These are phyloP conservation scores for Pyxicephalus adspersus DNA, from an alignment of 2,113 vertebrate species.

Conservation along the genomic window DNA sequence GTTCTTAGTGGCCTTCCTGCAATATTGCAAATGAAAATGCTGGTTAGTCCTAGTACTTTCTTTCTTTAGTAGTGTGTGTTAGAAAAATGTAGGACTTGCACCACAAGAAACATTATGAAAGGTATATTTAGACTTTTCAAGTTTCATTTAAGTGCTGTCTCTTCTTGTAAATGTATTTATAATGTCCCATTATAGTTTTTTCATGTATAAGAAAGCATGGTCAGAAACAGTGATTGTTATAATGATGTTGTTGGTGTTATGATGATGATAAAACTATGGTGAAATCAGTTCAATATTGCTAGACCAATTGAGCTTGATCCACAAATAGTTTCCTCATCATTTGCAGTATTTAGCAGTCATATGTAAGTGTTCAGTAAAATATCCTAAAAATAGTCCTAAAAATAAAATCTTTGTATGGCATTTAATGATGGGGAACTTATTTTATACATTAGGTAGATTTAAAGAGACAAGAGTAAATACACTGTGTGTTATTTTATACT, in stretches of 20 bases:
- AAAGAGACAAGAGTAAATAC: slow-evolving; percentile 37
- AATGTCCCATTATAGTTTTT: too few species aligned
- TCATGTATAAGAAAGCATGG: too few species aligned
- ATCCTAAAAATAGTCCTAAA: slow-evolving; percentile 13
- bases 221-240: neutral
- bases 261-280: neutral
- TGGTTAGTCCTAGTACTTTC: too few species aligned
- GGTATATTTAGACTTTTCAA: too few species aligned
- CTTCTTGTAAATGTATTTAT: too few species aligned
- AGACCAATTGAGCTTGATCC: neutral
- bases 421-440: slow-evolving; percentile 17
- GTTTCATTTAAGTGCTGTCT: too few species aligned
- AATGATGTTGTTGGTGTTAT: too few species aligned
- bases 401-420: neutral
- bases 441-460: slow-evolving; percentile 25
- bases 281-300: neutral
- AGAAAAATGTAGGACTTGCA: too few species aligned
- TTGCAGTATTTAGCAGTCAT: slow-evolving; percentile 2
- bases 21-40: too few species aligned
- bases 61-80: too few species aligned
- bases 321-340: neutral
- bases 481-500: slow-evolving; percentile 38
- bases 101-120: too few species aligned
- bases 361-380: slow-evolving; percentile 17
- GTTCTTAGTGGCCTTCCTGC: too few species aligned